Base-by-base conservation (phyloP, 2,113 vertebrate species). In the Glareola pratincola region DNA sequence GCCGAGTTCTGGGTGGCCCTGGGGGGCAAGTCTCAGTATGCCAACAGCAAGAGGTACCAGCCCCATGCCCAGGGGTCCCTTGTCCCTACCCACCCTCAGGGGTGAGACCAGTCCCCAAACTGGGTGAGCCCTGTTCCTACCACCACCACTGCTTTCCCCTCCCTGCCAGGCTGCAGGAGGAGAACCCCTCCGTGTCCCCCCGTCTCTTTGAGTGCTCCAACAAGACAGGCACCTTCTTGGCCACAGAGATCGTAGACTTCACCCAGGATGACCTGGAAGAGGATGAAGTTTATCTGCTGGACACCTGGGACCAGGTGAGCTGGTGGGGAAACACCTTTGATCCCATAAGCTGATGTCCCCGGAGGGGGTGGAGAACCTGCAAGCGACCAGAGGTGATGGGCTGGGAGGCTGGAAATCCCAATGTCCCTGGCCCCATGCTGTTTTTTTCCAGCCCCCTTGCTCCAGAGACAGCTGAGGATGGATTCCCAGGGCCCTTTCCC, bases 141-240 rank as follows among this genome's bases (percentile, higher is more conserved):
- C 24, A 54, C 34, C 27, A 36, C 34, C 27, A 34, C 63, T 5
- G 20, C 30, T 66, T 66, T 45, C 14, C 41, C 17, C 17, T 10
- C 23, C 19, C 37, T 6, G 4, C 32, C 92, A 99, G 99, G 85
- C 96, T 99, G 34, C 98, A 99, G 91, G 98, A 99, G 18, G 98
- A 98, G 89, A 97, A 54, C 22, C 4, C 20, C 24, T 96, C 88
- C 1, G 80, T 98, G 50, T 10, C 75, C 1, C 98, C 99, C 6
- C 97, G 99, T 19, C 98, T 99, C 82, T 99, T 99, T 19, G 98
- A 99, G 93, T 99, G 99, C 95, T 99, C 99, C 95, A 99, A 98
- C 91, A 92, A 99, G 96, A 99, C 98, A 0, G 99, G 99, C 47
- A 98, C 95, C 21, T 99, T 99, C 62, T 11, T 98, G 91, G 99